These are phyloP conservation scores for Bombus vancouverensis DNA, from an alignment of 1,140 invertebrate species.

Conservation along the genomic window DNA sequence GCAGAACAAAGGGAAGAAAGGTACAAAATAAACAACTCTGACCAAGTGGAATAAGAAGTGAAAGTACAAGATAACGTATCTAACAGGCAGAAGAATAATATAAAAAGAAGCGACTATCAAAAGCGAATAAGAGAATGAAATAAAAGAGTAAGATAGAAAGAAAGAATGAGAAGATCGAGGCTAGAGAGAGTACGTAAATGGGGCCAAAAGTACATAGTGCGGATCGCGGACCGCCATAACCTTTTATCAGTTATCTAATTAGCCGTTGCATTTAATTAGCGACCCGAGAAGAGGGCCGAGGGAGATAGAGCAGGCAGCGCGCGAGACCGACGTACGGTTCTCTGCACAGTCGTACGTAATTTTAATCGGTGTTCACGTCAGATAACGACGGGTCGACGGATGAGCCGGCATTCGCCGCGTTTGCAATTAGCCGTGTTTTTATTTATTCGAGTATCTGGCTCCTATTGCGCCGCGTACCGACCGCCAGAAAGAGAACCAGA, in stretches of 20 bases:
- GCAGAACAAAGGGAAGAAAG: neutral
- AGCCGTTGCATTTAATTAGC: slow-evolving; percentile 76
- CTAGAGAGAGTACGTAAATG: slow-evolving; percentile 7
- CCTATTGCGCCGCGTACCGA: slow-evolving; percentile 37
- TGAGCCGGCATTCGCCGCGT: slow-evolving; percentile 65
- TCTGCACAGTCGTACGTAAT: slow-evolving; percentile 64
- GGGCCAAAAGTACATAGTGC: slow-evolving; percentile 54
- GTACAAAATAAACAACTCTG: neutral
- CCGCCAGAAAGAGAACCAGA: neutral
- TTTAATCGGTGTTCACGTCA: slow-evolving; percentile 71
- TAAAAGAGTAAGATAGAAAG: too few relatives aligned
- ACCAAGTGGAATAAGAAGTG: neutral
- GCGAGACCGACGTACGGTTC: slow-evolving; percentile 51
- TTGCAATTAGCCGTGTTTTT: slow-evolving; percentile 77
- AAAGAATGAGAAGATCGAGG: neutral
- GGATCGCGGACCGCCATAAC: slow-evolving; percentile 60
- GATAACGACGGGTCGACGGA: slow-evolving; percentile 76
- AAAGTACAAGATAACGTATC: neutral
- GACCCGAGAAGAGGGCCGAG: slow-evolving; percentile 53
- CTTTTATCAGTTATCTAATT: slow-evolving; percentile 78
- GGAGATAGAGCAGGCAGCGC: slow-evolving; percentile 44
- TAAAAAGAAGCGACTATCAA: neutral
- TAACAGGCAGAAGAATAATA: neutral
- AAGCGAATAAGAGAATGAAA: neutral
- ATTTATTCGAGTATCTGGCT: slow-evolving; percentile 67